phyloP scores from a whole-genome alignment of 2,888 invertebrate genomes.

The Protula sp. region DNA sequence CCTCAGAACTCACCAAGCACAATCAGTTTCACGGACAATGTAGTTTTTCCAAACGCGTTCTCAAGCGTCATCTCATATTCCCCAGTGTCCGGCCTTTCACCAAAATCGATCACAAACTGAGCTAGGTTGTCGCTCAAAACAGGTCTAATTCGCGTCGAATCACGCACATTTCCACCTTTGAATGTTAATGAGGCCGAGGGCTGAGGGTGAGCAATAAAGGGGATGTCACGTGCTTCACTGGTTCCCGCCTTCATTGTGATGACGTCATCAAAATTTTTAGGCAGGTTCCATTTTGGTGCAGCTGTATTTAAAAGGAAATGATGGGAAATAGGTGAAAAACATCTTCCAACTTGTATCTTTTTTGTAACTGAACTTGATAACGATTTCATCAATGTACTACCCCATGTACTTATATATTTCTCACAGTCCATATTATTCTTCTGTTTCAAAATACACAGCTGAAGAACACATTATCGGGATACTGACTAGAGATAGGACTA shows the following conservation, averaged over 20 bases:
- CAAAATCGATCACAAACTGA: constrained; percentile 16
- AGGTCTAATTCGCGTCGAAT: constrained; percentile 11
- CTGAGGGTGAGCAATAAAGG: constrained; percentile 26
- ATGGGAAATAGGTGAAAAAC: not conserved
- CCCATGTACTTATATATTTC: too few relatives aligned
- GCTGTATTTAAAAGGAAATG: constrained; percentile 12
- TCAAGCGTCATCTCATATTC: constrained; percentile 20
- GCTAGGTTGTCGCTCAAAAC: constrained; percentile 6
- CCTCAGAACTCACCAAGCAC: constrained; percentile 57
- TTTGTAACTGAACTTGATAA: too few relatives aligned
- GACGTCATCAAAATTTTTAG: constrained; percentile 21
- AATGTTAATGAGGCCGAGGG: constrained; percentile 20
- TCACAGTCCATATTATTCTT: too few relatives aligned
- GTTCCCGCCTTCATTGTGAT: constrained; percentile 26
- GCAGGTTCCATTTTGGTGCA: constrained; percentile 21
- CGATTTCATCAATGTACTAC: too few relatives aligned
- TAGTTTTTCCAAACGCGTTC: constrained; percentile 34
- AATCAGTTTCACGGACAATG: constrained; percentile 42
- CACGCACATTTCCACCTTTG: constrained; percentile 18
- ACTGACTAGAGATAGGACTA: too few relatives aligned
- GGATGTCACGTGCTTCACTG: constrained; percentile 21
- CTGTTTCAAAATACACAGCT: too few relatives aligned
- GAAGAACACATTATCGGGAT: too few relatives aligned
- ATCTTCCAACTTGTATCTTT: too few relatives aligned
- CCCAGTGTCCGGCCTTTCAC: constrained; percentile 23